Base-by-base conservation (phyloP, 2,113 vertebrate genomes). In the Sakesphorus luctuosus region DNA sequence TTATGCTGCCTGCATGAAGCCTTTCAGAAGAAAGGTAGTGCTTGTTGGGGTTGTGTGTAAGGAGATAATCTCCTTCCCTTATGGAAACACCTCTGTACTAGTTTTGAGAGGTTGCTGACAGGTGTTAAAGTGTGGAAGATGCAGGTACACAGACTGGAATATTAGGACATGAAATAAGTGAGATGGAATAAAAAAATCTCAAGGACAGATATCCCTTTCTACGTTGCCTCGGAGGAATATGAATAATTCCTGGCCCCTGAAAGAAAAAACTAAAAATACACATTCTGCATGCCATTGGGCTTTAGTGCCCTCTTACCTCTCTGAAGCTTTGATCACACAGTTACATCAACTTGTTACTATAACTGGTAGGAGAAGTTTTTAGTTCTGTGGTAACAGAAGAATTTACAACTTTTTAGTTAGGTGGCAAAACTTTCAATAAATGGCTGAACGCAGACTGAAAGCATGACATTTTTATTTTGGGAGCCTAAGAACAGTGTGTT, bases 11-110 rank as follows among this genome's bases (percentile, higher is more conserved):
- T 91, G 17, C 24, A 5, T 18, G 29, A 40, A 59, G 18, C 3
- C 17, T 52, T 43, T 28, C 31, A 40, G 52, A 18, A 56, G 20
- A 61, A 50, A 65, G 24, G 24, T 35, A 31, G 35, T 40, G 44
- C 29, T 55, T 63, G 4, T 13, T 66, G 16, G 5, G 18, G 1
- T 1, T 5, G 13, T 25, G 15, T 14, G 3, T 33, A 47, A 50
- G 12, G 36, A 56, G 33, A 59, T 13, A 38, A 46, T 59, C 38
- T 75, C 21, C 18, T 71, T 78, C 2, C 29, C 69, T 33, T 71
- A 13, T 67, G 43, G 46, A 77, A 87, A 26, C 14, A 62, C 6
- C 40, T 90, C 18, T 11, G 18, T 13, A n/a, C 28, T 36, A 46
- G 20, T 55, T 89, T 71, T 17, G 25, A 50, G 50, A 80, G 29